Evolutionary conservation across 2,797 vertebrate genomes (phyloP), one percentile per base, ranked within the genome.

Genomic region (Gouania willdenowi): DNA sequence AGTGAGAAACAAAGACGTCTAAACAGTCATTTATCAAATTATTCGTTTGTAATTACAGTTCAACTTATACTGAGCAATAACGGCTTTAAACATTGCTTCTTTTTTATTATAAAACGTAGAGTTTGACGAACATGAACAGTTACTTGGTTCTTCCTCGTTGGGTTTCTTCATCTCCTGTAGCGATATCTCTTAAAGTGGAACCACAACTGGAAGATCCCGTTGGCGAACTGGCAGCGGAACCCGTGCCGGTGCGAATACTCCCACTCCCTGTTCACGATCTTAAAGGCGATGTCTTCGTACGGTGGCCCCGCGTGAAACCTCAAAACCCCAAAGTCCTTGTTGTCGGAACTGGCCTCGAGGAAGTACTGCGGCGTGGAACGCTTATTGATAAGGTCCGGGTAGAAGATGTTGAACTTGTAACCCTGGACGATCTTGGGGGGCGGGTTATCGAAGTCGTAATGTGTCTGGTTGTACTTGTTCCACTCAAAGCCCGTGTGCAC

Each of bases 401-500:
- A 99, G 86, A 99, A 98, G 81, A 98, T 99, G 83, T 99, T 99
- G 76, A 99, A 99, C 69, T 99, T 99, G 84, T 99, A 99, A 46
- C 96, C 97, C 77, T 99, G 97, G 33, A 99, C 97, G 0, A 96
- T 98, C 76, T 99, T 99, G 34, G 96, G 95, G 0, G 97, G 97
- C 0, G 95, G 97, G 77, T 98, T 98, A 76, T 99, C 96, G 0
- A 98, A 98, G 84, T 99, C 97, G 0, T 98, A 99, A 78, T 98
- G 96, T 0, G 97, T 98, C 86, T 98, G 96, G 77, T 99, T 99
- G 83, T 99, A 99, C 66, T 99, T 99, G 91, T 99, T 99, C 96
- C 97, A 98, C 82, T 98, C 96, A 0, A 98, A 99, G 66, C 97
- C 97, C 0, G 95, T 99, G 88, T 99, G 97, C 32, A 98, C 97